Evolutionary conservation across 2,888 invertebrate genomes (phyloP).

Genomic region (Steromphala cineraria): DNA sequence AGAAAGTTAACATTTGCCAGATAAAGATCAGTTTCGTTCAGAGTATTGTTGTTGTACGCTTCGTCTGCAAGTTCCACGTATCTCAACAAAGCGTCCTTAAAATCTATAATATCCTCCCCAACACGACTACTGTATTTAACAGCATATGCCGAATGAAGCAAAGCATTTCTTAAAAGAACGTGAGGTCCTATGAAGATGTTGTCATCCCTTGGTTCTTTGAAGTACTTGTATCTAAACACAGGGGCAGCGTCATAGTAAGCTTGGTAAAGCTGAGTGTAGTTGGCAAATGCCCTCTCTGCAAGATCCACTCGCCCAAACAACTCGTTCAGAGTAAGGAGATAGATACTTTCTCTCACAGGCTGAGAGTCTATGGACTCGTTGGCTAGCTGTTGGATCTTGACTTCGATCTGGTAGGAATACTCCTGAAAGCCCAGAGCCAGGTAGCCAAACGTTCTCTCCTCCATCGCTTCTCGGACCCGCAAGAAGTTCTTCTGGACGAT

Average conservation of each 20-base stretch:
- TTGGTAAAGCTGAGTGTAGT: conserved; percentile 50
- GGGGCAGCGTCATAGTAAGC: conserved; percentile 54
- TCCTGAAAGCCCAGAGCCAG: conserved; percentile 54
- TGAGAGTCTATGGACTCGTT: conserved; percentile 16
- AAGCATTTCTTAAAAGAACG: conserved; percentile 48
- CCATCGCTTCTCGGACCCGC: conserved; percentile 61
- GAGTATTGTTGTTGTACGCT: conserved; percentile 29
- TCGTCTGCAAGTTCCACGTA: conserved; percentile 37
- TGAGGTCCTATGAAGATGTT: conserved; percentile 55
- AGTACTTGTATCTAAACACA: conserved; percentile 54
- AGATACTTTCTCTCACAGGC: conserved; percentile 35
- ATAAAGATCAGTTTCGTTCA: conserved; percentile 42
- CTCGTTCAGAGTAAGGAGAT: conserved; percentile 39
- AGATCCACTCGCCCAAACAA: conserved; percentile 49
- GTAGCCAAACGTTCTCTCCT: conserved; percentile 55
- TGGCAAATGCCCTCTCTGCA: conserved; percentile 45
- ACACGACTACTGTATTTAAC: conserved; percentile 42
- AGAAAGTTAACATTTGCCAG: conserved; percentile 38
- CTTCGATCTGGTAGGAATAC: conserved; percentile 44
- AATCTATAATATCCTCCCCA: conserved; percentile 35
- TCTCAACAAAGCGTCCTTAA: conserved; percentile 29
- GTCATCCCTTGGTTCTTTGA: conserved; percentile 37
- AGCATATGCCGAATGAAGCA: conserved; percentile 46
- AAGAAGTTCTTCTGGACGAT: conserved; percentile 58
- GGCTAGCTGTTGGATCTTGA: conserved; percentile 27